Conservation (phyloP, 2,888 invertebrate species). For the Candidula unifasciata region DNA sequence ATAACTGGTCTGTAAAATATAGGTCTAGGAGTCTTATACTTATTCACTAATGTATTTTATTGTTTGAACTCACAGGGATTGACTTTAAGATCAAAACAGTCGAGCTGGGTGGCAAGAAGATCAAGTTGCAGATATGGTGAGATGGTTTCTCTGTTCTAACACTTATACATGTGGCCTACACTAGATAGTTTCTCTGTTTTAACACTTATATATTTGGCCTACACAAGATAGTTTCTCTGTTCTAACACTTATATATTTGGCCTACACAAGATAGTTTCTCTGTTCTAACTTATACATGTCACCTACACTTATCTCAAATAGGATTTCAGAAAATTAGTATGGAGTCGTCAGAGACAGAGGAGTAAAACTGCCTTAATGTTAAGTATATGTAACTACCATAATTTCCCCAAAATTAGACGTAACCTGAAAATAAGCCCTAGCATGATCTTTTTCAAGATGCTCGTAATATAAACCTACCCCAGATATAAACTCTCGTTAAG, state of each 20-base stretch:
- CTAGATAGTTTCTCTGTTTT: conserved; percentile 73
- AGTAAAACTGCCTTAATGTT: too few species aligned
- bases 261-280: conserved; percentile 74
- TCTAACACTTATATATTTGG: not conserved
- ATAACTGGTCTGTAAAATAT: too few species aligned
- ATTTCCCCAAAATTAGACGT: too few species aligned
- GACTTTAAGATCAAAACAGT: conserved; percentile 99
- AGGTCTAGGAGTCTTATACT: too few species aligned
- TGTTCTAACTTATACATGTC: not conserved
- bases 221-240: conserved; percentile 74
- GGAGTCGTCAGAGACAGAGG: too few species aligned
- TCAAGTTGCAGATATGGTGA: conserved; percentile 97
- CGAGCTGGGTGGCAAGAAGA: conserved; percentile 95
- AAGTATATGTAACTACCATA: too few species aligned
- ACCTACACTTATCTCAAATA: too few species aligned
- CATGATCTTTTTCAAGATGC: too few species aligned
- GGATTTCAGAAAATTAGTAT: too few species aligned
- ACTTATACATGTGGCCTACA: not conserved
- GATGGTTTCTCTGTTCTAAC: conserved; percentile 61
- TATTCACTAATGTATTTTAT: not conserved
- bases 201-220: not conserved
- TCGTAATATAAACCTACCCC: too few species aligned
- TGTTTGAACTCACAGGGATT: conserved; percentile 85
- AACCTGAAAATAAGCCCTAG: too few species aligned
- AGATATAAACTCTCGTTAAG: too few species aligned